phyloP scores from a whole-genome alignment of 2,888 invertebrate species.

The Andricus quercusramuli region DNA sequence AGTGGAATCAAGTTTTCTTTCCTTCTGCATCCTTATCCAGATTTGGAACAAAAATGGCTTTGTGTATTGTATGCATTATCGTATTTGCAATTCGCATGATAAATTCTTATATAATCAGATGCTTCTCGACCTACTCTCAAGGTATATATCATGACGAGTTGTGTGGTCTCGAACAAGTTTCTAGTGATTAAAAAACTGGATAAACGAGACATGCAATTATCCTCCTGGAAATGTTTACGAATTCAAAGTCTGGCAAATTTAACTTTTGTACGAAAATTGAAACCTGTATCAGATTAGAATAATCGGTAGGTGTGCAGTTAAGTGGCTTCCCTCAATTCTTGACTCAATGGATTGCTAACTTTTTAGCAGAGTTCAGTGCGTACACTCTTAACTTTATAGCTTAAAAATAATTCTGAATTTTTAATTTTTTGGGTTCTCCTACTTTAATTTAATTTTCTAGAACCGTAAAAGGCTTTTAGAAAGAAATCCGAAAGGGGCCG shows the following conservation, averaged over 20 bases:
- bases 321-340: too few relatives aligned
- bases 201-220: neutral
- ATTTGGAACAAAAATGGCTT: neutral
- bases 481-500: too few relatives aligned
- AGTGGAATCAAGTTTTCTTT: too few relatives aligned
- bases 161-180: neutral
- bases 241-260: neutral
- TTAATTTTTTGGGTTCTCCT: too few relatives aligned
- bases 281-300: too few relatives aligned
- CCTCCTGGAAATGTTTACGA: neutral
- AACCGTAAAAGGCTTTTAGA: too few relatives aligned
- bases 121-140: neutral
- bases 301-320: too few relatives aligned
- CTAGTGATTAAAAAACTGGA: conserved; percentile 4
- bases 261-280: neutral
- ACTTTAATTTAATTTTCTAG: too few relatives aligned
- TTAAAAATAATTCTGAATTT: too few relatives aligned
- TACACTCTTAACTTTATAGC: too few relatives aligned
- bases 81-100: neutral
- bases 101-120: conserved; percentile 24
- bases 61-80: neutral
- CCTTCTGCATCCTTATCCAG: neutral
- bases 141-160: conserved; percentile 13
- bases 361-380: too few relatives aligned
- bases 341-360: too few relatives aligned